phyloP scores from a whole-genome alignment of 2,113 vertebrate species.

The Meriones unguiculatus region DNA sequence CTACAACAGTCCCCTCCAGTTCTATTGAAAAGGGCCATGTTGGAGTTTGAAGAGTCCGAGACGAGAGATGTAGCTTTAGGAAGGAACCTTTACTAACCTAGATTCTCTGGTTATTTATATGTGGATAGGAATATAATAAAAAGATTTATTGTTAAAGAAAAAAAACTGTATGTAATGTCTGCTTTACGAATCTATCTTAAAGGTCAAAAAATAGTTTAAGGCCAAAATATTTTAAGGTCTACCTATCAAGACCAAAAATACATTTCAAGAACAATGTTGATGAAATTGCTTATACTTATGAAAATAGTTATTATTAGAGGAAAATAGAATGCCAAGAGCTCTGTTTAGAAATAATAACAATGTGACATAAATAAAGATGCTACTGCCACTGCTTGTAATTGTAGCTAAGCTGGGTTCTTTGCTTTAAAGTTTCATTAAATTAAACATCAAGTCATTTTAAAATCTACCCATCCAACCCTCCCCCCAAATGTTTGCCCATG shows the following conservation, averaged over 20 bases:
- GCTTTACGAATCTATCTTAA: constrained; percentile 21
- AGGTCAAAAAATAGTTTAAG: constrained; percentile 20
- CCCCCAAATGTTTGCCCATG: not conserved
- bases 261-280: not conserved
- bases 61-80: not conserved
- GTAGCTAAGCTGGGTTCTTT: not conserved
- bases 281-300: not conserved
- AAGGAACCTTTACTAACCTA: constrained; percentile 16
- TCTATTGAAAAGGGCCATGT: not conserved
- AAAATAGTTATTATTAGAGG: constrained; percentile 28
- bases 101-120: not conserved
- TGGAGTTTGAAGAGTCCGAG: not conserved
- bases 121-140: not conserved
- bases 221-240: constrained; percentile 8
- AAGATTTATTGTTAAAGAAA: not conserved
- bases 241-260: constrained; percentile 33
- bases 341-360: constrained; percentile 32
- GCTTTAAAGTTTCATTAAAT: not conserved
- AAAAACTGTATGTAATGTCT: not conserved
- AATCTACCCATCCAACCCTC: not conserved
- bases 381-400: not conserved
- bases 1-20: not conserved
- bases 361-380: too few relatives aligned
- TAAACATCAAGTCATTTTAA: not conserved
- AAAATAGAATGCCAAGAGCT: constrained; percentile 7